These are phyloP conservation scores for Lysiphlebus fabarum DNA, from an alignment of 1,140 invertebrate species.

Conservation along the genomic window DNA sequence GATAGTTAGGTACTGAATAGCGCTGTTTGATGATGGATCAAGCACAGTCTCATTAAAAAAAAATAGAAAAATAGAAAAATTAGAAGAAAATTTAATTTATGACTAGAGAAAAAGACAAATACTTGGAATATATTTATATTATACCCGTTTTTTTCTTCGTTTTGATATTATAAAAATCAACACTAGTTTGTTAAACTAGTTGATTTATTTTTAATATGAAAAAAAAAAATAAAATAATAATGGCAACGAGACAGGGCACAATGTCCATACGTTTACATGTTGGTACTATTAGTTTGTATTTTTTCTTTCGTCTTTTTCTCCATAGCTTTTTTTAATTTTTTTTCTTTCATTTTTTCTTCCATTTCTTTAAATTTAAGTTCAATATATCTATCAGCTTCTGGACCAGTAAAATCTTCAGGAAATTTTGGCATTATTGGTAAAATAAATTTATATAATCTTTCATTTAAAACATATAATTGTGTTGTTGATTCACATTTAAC, in stretches of 20 bases:
- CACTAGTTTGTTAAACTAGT: too few species aligned
- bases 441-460: constrained; percentile 83
- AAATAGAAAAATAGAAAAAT: constrained; percentile 3
- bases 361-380: constrained; percentile 79
- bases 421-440: constrained; percentile 80
- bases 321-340: constrained; percentile 49
- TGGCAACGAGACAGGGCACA: constrained; percentile 35
- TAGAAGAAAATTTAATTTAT: constrained; percentile 24
- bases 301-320: constrained; percentile 42
- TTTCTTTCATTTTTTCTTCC: constrained; percentile 67
- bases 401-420: constrained; percentile 81
- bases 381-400: constrained; percentile 79
- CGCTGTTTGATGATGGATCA: constrained; percentile 21
- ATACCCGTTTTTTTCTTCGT: constrained; percentile 24
- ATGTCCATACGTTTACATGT: constrained; percentile 22
- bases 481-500: constrained; percentile 77
- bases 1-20: constrained; percentile 22
- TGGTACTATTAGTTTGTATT: constrained; percentile 28
- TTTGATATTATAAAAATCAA: too few species aligned
- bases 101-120: constrained; percentile 36
- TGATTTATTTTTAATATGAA: too few species aligned
- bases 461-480: constrained; percentile 82
- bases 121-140: constrained; percentile 29
- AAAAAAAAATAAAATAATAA: constrained; percentile 24
- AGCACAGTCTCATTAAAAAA: constrained; percentile 30